These are phyloP conservation scores for Hiodon tergisus DNA, from an alignment of 2,113 vertebrate species.

Conservation along the genomic window DNA sequence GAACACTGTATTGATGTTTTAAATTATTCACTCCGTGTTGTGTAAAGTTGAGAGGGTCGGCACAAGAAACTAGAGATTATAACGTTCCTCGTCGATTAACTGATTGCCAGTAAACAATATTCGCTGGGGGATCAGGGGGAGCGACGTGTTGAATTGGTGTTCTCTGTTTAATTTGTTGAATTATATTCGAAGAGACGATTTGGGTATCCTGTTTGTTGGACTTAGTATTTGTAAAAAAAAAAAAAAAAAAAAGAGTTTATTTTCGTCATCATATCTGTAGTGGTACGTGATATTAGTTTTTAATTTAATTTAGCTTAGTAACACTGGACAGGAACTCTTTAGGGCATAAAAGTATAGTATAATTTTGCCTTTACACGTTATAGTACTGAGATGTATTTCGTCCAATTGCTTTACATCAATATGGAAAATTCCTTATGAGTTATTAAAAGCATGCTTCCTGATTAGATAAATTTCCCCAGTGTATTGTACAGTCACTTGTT, in stretches of 20 bases:
- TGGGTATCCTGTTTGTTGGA: not conserved
- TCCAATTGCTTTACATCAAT: too few species aligned
- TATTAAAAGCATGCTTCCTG: too few species aligned
- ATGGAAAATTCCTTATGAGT: too few species aligned
- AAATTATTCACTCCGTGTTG: conserved; percentile 40
- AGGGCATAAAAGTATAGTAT: too few species aligned
- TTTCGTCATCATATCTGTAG: not conserved
- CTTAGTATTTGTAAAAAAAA: too few species aligned
- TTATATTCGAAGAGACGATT: not conserved
- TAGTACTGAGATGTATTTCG: too few species aligned
- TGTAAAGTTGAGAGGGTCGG: not conserved
- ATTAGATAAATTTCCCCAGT: too few species aligned
- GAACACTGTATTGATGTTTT: conserved; percentile 33
- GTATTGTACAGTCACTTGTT: too few species aligned
- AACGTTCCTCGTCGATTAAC: not conserved
- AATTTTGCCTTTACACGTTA: too few species aligned
- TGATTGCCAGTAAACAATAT: not conserved
- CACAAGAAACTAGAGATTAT: not conserved
- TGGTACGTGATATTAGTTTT: not conserved
- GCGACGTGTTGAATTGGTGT: not conserved
- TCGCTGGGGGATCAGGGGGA: not conserved
- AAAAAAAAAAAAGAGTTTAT: too few species aligned
- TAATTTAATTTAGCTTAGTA: not conserved
- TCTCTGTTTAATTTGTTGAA: not conserved
- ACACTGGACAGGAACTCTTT: too few species aligned